These are phyloP conservation scores for Mythimna vitellina DNA, from an alignment of 2,888 invertebrate genomes.

Conservation along the genomic window DNA sequence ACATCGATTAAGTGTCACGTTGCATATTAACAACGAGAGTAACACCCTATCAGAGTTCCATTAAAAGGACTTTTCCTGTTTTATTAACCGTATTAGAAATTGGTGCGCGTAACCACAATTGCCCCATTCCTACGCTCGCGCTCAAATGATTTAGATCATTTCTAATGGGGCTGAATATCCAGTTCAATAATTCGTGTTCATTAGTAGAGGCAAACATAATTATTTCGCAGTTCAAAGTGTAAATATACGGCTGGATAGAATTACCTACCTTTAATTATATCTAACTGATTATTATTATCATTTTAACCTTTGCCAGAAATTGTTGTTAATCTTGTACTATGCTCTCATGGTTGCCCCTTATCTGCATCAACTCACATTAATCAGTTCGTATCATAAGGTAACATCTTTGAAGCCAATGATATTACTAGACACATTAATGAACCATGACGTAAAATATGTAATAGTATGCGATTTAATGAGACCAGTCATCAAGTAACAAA, in stretches of 20 bases:
- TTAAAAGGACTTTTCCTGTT: slow-evolving; percentile 36
- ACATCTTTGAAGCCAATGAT: slow-evolving; percentile 35
- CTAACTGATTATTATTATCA: slow-evolving; percentile 3
- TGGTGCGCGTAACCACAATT: slow-evolving; percentile 17
- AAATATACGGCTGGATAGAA: slow-evolving; percentile 24
- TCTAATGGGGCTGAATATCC: slow-evolving; percentile 32
- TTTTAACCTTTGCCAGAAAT: slow-evolving; percentile 41
- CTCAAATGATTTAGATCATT: slow-evolving; percentile 22
- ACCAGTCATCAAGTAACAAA: slow-evolving; percentile 8
- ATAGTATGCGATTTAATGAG: slow-evolving; percentile 14
- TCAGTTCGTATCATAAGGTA: slow-evolving; percentile 35
- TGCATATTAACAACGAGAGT: slow-evolving; percentile 52
- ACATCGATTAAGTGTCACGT: slow-evolving; percentile 59
- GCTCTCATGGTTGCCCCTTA: slow-evolving; percentile 13
- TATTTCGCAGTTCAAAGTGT: slow-evolving; percentile 20
- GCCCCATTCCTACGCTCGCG: slow-evolving; percentile 7
- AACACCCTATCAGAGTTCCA: slow-evolving; percentile 39
- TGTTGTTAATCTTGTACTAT: slow-evolving; percentile 17
- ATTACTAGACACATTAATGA: slow-evolving; percentile 8
- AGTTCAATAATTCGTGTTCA: slow-evolving; percentile 28
- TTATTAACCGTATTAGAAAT: slow-evolving; percentile 39
- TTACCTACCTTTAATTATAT: slow-evolving; percentile 10
- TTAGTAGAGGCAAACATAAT: slow-evolving; percentile 40
- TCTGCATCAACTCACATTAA: slow-evolving; percentile 28
- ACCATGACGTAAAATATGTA: slow-evolving; percentile 7